Base-by-base conservation (phyloP, 1,140 invertebrate species). In the Batillaria attramentaria region DNA sequence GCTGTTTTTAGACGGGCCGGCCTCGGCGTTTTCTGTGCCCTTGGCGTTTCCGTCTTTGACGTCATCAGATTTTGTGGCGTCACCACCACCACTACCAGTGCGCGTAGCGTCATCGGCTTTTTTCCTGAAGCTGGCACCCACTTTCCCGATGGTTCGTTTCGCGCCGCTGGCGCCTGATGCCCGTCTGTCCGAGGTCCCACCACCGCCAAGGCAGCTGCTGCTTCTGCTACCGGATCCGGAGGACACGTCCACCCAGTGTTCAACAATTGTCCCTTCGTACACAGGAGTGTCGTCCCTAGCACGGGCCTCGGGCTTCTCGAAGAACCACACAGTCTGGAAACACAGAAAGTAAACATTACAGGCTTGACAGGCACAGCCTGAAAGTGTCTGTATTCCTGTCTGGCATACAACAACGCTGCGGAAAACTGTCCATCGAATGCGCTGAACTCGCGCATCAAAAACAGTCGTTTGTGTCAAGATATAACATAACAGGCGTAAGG, bases 301-400 rank as follows among this genome's bases (percentile, higher is more conserved):
- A 28, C 72, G 43, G 0, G 72, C 5, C 37, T 73, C 72, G 6
- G 72, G 72, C 33, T 73, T 73, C 50, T 73, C 72, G 72, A 73
- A 73, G 50, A 73, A 73, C 72, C 72, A 73, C 5, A 73, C 72
- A 3, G 72, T 73, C 50, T 73, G 72, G n/a, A n/a, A n/a, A n/a
- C n/a, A n/a, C n/a, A n/a, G n/a, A n/a, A n/a, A n/a, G n/a, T n/a
- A n/a, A n/a, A n/a, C n/a, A n/a, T n/a, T n/a, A n/a, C n/a, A n/a
- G n/a, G n/a, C n/a, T n/a, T n/a, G n/a, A n/a, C n/a, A n/a, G n/a
- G n/a, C n/a, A n/a, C n/a, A n/a, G n/a, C n/a, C n/a, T n/a, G n/a
- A n/a, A n/a, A n/a, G n/a, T n/a, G n/a, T n/a, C n/a, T n/a, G n/a
- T n/a, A n/a, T n/a, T n/a, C n/a, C n/a, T n/a, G n/a, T n/a, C n/a